Base-by-base conservation (phyloP, 2,797 vertebrate species). In the Caiman crocodilus region DNA sequence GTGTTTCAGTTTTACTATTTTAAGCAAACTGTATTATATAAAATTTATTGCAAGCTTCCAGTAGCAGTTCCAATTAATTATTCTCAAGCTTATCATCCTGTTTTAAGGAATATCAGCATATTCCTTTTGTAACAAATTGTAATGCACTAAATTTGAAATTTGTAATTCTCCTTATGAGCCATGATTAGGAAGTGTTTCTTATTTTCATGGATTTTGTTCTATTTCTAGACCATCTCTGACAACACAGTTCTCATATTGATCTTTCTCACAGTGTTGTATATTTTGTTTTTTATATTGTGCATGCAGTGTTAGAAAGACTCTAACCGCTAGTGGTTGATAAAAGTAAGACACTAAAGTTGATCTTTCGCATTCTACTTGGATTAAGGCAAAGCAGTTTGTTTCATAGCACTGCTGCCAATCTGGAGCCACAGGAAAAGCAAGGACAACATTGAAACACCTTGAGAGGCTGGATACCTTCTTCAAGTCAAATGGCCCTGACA, bases 41-140 rank as follows among this genome's bases (percentile, higher is more conserved):
- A 9, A 77, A 94, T 93, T 90, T 87, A 78, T 71, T 91, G 50
- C 80, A 82, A 30, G 74, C 82, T 94, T 96, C 79, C 88, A 83
- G 76, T 60, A 64, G 64, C 50, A 64, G 71, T 91, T 90, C 6
- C 73, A 81, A 60, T 91, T 90, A 92, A 86, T 93, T 81, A 81
- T 55, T 74, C 56, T 6, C 0, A 59, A 93, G 79, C 65, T 17
- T 61, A 23, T 58, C 61, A 26, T 26, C 67, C 21, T 60, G 64
- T 79, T 82, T 78, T 60, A 74, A 74, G 50, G 50, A 59, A 81
- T 65, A 58, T 90, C 63, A 78, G 65, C 56, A 6, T 8, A 57
- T 58, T 84, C 63, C 67, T 82, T 64, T 75, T 87, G n/a, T 18
- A 50, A 50, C 42, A 50, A 30, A 75, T 78, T 87, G 86, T 82